Conservation (phyloP, 2,113 vertebrate genomes). For the Petrocephalus microphthalmus region DNA sequence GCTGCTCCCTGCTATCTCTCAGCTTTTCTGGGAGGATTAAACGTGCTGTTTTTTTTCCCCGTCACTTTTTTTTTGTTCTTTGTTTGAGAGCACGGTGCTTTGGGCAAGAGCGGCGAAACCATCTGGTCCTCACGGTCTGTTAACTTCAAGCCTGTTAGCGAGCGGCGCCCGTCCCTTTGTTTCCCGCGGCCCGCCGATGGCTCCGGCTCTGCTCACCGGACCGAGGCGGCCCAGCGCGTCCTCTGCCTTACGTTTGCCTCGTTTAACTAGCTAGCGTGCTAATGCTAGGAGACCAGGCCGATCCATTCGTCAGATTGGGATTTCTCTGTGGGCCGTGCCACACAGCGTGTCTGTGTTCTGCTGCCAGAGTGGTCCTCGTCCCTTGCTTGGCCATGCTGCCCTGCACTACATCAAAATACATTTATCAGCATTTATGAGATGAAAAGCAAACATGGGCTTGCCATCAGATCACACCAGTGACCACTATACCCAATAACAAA, state of each 20-base stretch:
- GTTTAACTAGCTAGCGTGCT: slow-evolving; percentile 18
- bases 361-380: background rate
- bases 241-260: slow-evolving; percentile 22
- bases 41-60: slow-evolving; percentile 8
- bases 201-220: slow-evolving; percentile 14
- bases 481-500: background rate
- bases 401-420: background rate
- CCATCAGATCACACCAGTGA: background rate
- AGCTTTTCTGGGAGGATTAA: slow-evolving; percentile 31
- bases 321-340: background rate
- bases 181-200: slow-evolving; percentile 8
- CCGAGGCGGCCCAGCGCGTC: background rate
- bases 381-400: background rate
- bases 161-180: slow-evolving; percentile 39
- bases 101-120: slow-evolving; percentile 53
- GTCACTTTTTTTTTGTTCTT: slow-evolving; percentile 38
- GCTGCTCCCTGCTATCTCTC: background rate
- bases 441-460: background rate
- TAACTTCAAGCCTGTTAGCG: slow-evolving; percentile 39
- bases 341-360: background rate
- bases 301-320: slow-evolving; percentile 29
- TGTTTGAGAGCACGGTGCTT: slow-evolving; percentile 45
- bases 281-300: background rate
- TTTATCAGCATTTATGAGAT: background rate
- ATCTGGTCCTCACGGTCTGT: slow-evolving; percentile 59